Conservation (phyloP, 2,113 vertebrate genomes). For the Solea senegalensis region DNA sequence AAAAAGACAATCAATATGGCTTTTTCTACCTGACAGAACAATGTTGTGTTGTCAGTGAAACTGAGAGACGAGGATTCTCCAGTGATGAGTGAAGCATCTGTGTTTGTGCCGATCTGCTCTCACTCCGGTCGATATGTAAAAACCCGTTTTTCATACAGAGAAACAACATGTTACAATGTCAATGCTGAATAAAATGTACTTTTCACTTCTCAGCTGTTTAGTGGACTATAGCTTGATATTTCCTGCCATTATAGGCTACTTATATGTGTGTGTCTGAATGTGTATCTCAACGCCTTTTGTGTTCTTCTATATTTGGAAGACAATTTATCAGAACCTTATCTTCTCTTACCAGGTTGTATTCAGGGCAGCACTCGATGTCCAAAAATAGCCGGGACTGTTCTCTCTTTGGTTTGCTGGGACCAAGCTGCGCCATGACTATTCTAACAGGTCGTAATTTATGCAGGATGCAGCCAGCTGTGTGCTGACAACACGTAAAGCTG, state of each 20-base stretch:
- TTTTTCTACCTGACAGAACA: too few relatives aligned
- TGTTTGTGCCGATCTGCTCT: conserved; percentile 21
- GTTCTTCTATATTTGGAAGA: conserved; percentile 6
- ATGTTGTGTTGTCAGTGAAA: conserved; percentile 6
- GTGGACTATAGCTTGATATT: background rate
- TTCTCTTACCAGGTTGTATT: conserved; percentile 23
- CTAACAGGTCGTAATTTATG: background rate
- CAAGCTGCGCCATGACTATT: background rate
- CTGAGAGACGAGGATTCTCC: conserved; percentile 13
- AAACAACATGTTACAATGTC: background rate
- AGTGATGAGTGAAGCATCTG: conserved; percentile 30
- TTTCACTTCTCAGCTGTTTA: background rate
- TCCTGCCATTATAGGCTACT: background rate
- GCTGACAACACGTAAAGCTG: background rate
- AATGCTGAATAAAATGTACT: background rate
- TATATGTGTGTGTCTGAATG: background rate
- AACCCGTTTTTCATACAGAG: background rate
- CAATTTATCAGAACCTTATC: conserved; percentile 43
- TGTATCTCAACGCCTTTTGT: background rate
- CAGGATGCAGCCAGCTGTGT: background rate
- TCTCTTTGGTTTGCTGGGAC: background rate
- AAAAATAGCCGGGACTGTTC: conserved; percentile 13
- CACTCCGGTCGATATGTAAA: background rate
- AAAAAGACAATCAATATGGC: conserved; percentile 9
- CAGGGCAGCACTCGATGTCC: conserved; percentile 22